Conservation (phyloP, 2,888 invertebrate genomes). For the Nematopogon swammerdamellus region DNA sequence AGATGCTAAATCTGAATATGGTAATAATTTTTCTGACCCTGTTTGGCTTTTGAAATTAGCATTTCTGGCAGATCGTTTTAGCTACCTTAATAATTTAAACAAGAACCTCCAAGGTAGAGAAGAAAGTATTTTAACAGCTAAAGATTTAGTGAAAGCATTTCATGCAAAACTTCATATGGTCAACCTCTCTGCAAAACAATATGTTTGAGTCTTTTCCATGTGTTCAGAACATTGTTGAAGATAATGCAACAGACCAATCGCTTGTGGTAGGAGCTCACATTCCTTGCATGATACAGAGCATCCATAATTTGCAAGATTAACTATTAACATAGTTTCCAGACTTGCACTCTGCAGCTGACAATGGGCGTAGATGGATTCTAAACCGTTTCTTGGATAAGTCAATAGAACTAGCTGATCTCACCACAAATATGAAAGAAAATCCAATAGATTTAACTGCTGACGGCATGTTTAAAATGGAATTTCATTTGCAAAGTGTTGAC, state of each 20-base stretch:
- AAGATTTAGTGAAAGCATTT: constrained; percentile 11
- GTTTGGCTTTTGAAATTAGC: constrained; percentile 15
- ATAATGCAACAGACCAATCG: constrained; percentile 14
- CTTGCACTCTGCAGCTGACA: constrained; percentile 15
- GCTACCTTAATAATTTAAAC: constrained; percentile 12
- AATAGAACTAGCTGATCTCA: constrained; percentile 16
- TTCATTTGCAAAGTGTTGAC: constrained; percentile 13
- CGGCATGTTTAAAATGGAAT: constrained; percentile 17
- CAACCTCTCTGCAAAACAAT: constrained; percentile 15
- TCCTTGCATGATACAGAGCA: constrained; percentile 18
- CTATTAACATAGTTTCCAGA: constrained; percentile 15
- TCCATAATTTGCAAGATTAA: constrained; percentile 16
- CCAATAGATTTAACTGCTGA: constrained; percentile 16
- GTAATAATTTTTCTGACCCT: constrained; percentile 11
- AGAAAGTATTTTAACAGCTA: constrained; percentile 15
- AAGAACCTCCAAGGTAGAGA: constrained; percentile 12
- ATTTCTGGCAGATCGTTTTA: constrained; percentile 15
- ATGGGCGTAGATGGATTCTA: constrained; percentile 16
- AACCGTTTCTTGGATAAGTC: constrained; percentile 16
- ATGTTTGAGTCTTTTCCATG: constrained; percentile 13
- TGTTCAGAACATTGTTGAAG: constrained; percentile 17
- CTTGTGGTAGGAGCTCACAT: constrained; percentile 15
- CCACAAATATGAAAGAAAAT: constrained; percentile 16
- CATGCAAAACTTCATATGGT: constrained; percentile 10
- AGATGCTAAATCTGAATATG: constrained; percentile 13